phyloP scores from a whole-genome alignment of 1,140 invertebrate species.

The Littorina saxatilis region DNA sequence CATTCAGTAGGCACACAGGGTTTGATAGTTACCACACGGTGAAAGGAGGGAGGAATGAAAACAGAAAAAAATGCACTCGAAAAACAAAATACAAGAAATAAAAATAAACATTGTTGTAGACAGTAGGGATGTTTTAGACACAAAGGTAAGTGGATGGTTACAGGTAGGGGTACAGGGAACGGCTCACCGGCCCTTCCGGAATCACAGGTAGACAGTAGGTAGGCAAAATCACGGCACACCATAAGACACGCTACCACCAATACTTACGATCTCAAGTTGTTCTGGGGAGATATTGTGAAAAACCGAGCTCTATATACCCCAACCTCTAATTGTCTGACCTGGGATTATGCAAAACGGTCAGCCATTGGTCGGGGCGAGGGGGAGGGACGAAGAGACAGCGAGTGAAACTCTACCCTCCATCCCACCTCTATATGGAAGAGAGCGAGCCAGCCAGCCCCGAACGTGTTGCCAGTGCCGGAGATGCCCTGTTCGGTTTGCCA shows the following conservation, averaged over 20 bases:
- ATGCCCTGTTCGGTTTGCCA: constrained; percentile 29
- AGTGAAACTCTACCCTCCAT: constrained; percentile 24
- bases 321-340: constrained; percentile 7
- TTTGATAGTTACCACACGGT: too few species aligned
- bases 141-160: too few species aligned
- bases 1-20: too few species aligned
- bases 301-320: constrained; percentile 32
- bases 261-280: constrained; percentile 39
- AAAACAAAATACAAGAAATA: too few species aligned
- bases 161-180: too few species aligned
- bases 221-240: constrained; percentile 3
- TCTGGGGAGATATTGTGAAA: constrained; percentile 23
- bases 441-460: constrained; percentile 21
- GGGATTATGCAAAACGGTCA: constrained; percentile 21
- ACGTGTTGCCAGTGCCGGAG: not conserved
- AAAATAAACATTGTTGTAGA: too few species aligned
- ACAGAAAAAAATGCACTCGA: too few species aligned
- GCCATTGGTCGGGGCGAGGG: constrained; percentile 30
- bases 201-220: constrained; percentile 13
- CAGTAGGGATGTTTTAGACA: too few species aligned
- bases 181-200: not conserved
- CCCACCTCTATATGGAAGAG: constrained; percentile 35
- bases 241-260: constrained; percentile 1
- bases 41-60: too few species aligned
- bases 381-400: constrained; percentile 11